Percentiles rank a stretch among this genome's conserved stretches.
These are phyloP conservation scores for Lithophane leautieri DNA, from an alignment of 2,888 invertebrate species.

Conservation along the genomic window DNA sequence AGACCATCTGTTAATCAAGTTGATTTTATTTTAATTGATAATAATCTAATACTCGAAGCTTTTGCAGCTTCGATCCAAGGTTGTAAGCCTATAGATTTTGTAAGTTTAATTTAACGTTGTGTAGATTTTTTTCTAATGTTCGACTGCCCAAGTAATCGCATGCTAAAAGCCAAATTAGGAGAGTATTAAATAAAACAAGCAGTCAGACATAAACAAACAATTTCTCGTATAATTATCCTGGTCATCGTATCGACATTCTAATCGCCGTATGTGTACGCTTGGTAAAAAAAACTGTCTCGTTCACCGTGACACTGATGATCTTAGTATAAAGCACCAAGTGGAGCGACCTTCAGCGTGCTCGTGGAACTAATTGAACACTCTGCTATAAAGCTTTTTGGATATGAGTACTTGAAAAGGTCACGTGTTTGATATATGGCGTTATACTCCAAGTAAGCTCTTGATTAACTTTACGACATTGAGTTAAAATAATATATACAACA, in stretches of 20 bases:
- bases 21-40: conserved; percentile 23
- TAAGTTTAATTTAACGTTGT: not conserved
- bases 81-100: conserved; percentile 24
- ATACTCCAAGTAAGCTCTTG: conserved; percentile 37
- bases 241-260: conserved; percentile 74
- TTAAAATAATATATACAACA: conserved; percentile 11
- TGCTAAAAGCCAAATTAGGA: conserved; percentile 28
- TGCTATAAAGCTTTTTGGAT: conserved; percentile 63
- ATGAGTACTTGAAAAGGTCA: conserved; percentile 61
- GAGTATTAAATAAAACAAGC: conserved; percentile 13
- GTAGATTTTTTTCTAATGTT: conserved; percentile 2
- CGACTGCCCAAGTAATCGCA: conserved; percentile 9
- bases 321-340: conserved; percentile 80
- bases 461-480: conserved; percentile 43
- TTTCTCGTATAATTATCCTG: conserved; percentile 47
- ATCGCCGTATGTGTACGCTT: conserved; percentile 68
- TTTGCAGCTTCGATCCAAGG: conserved; percentile 26
- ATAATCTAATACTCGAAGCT: conserved; percentile 11
- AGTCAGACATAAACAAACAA: conserved; percentile 29
- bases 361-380: conserved; percentile 66
- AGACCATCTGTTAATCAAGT: conserved; percentile 27
- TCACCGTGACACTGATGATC: conserved; percentile 88
- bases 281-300: conserved; percentile 81
- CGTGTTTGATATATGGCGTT: conserved; percentile 58
- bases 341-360: conserved; percentile 73